Percentiles rank a stretch among this genome's conserved stretches.
Conservation (phyloP, 2,888 invertebrate genomes). For the Lithodes maja region DNA sequence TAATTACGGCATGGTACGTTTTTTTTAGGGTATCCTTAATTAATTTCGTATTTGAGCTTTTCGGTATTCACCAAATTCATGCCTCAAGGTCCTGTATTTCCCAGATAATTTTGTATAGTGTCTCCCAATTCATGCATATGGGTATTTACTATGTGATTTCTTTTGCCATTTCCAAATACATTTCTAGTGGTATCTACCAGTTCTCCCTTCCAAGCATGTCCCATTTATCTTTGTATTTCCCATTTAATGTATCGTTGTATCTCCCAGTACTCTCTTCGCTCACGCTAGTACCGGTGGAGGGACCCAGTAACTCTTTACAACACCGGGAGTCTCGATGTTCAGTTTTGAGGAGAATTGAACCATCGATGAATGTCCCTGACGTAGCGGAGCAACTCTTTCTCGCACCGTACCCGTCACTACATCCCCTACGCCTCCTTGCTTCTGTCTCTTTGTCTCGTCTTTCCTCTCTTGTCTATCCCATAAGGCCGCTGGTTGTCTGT, state of each 20-base stretch:
- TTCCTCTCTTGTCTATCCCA: neutral
- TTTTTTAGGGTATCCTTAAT: too few relatives aligned
- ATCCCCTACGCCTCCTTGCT: slow-evolving; percentile 13
- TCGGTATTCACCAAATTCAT: neutral
- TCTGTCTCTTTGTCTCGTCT: neutral
- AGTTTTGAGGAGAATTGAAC: slow-evolving; percentile 48
- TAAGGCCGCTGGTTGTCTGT: neutral
- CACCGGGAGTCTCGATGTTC: slow-evolving; percentile 47
- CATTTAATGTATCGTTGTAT: neutral
- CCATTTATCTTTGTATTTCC: neutral
- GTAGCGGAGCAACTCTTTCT: slow-evolving; percentile 10
- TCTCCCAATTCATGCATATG: neutral
- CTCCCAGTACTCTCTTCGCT: neutral
- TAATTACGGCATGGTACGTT: too few relatives aligned
- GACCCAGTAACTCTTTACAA: slow-evolving; percentile 51
- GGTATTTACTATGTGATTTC: too few relatives aligned
- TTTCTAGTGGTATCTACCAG: neutral
- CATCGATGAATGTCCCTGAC: neutral
- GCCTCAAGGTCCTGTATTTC: too few relatives aligned
- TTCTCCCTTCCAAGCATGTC: neutral
- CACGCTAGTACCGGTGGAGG: slow-evolving; percentile 37
- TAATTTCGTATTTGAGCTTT: neutral
- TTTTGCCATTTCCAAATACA: too few relatives aligned
- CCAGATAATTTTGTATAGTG: neutral
- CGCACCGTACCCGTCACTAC: slow-evolving; percentile 31